These are phyloP conservation scores for Camponotus fellah DNA, from an alignment of 2,888 invertebrate genomes.

Conservation along the genomic window DNA sequence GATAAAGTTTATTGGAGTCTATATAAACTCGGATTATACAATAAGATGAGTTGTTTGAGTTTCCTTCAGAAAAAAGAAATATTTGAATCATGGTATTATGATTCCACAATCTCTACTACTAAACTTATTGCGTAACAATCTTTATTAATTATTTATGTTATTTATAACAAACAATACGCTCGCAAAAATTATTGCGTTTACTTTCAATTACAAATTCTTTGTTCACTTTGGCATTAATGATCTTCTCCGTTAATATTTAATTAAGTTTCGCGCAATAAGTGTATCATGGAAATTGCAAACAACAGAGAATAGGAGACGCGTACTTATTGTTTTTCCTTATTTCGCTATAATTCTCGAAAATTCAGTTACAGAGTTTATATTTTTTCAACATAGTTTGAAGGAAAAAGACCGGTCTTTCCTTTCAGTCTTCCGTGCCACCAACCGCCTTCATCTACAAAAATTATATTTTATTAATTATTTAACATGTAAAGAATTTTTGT, in stretches of 20 bases:
- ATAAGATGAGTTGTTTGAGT: neutral
- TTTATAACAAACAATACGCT: neutral
- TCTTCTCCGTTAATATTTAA: neutral
- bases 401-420: constrained; percentile 89
- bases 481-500: no score
- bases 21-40: neutral
- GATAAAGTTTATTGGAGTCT: neutral
- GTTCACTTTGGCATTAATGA: constrained; percentile 8
- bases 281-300: constrained; percentile 15
- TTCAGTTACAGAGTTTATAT: constrained; percentile 69
- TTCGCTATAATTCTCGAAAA: neutral
- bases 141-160: neutral
- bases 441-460: constrained; percentile 88
- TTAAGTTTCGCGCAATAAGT: constrained; percentile 3
- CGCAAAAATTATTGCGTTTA: constrained; percentile 14
- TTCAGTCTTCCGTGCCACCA: constrained; percentile 90
- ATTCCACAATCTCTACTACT: neutral
- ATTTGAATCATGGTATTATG: neutral
- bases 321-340: constrained; percentile 10
- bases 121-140: neutral
- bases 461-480: no score
- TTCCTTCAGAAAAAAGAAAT: neutral
- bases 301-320: constrained; percentile 12
- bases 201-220: constrained; percentile 20
- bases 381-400: constrained; percentile 89